Base-by-base conservation (phyloP, 2,888 invertebrate genomes). In the Clitarchus hookeri region DNA sequence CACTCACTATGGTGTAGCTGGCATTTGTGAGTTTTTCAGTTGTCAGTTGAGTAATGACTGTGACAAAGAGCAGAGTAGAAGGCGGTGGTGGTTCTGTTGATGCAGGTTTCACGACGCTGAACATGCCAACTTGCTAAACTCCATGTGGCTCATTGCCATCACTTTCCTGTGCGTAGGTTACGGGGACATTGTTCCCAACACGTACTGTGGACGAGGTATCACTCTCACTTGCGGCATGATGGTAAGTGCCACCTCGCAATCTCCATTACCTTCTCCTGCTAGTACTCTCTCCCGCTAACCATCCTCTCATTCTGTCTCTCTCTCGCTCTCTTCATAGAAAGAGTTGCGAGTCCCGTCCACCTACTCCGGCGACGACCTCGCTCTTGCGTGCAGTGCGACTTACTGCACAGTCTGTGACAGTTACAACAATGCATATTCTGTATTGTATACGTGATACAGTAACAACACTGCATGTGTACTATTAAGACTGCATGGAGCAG, bases 131-230 rank as follows among this genome's bases (percentile, higher is more conserved):
- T 96, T 99, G 92, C 95, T 98, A 92, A 99, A 99, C 94, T 98
- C 99, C 91, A 98, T 99, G 98, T 99, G 99, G 99, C 96, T 99
- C 93, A 99, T 99, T 93, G 98, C 99, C 91, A 99, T 99, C 92
- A 99, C 99, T 91, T 99, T 99, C 95, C 96, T 99, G 92, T 99
- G 99, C 94, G 98, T 99, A 91, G 99, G 99, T 92, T 99, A 99
- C 94, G 99, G 99, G 92, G 99, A 99, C 94, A 98, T 99, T 92
- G 99, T 99, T 92, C 99, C 99, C 92, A 99, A 99, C 94, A 99
- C 99, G 90, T 99, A 99, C 94, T 99, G 99, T 94, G 99, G 99
- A 91, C 95, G 99, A 93, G 98, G 98, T 92, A 99, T 99, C 92
- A 98, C 99, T 91, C 98, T 99, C 92, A 97, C 97, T 93, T 99